Base-by-base conservation (phyloP, 1,140 invertebrate genomes). In the Campoletis sonorensis region DNA sequence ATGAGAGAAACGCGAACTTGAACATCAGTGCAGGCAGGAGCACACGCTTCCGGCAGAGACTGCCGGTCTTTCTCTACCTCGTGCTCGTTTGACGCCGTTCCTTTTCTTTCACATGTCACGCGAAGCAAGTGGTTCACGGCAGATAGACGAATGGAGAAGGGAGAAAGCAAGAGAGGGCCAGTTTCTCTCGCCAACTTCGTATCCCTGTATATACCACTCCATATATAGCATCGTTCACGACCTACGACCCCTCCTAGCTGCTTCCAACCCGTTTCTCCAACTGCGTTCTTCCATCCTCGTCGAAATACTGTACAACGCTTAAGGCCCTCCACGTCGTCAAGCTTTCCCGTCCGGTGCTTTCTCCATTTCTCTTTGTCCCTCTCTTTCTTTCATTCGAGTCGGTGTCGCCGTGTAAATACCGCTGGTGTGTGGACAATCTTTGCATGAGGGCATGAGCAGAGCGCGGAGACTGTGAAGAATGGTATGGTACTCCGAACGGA, bases 381-480 rank as follows among this genome's bases (percentile, higher is more conserved):
- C 51, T 30, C 30, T 30, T 54, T 58, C 85, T 84, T 26, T 64
- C 61, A 15, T 64, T 64, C 79, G 84, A 85, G 81, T 86, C 82
- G 84, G 86, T 87, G 85, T 87, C 84, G 84, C 81, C 84, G 85
- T 83, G 86, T 87, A 88, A 88, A 88, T 87, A 88, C 85, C 78
- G 79, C 58, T 80, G 83, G 83, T 83, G 83, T 87, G 85, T 82
- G 84, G 85, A 67, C 84, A 87, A 88, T 90, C 88, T 88, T 90
- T 88, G 86, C 85, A 84, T 81, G 83, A 85, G 86, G 85, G 45
- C 23, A 27, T 1, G 54, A 49, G 73, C 1, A 5, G 61, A 27
- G 61, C 81, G 87, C 81, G 87, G 30, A 67, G 49, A 76, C 84
- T 84, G 84, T 88, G 88, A 90, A 90, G 88, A 89, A 90, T 90